Evolutionary conservation across 1,140 invertebrate species (phyloP), one percentile per base, ranked within the genome.

Genomic region (Colletes gigas): DNA sequence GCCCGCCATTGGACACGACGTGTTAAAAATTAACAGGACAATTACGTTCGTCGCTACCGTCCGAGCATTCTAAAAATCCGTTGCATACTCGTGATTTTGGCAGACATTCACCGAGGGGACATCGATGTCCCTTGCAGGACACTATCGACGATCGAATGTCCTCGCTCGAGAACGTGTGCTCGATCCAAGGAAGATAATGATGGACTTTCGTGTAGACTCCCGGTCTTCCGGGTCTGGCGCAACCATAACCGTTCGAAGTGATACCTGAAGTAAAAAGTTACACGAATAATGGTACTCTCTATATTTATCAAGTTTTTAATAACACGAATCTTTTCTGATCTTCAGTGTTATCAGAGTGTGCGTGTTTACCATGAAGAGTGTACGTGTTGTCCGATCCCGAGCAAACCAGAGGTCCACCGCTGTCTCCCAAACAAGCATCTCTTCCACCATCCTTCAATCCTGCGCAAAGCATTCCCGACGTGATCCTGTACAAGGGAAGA

Each of bases 131-230:
- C 81, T 94, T 94, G 89, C 96, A 97, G 4, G 89, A 84, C 0
- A 85, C 83, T n/a, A 83, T 70, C 6, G 79, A 87, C 7, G 91
- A 89, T 39, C 86, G 73, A 19, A 90, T 91, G 73, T 81, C 94
- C 79, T 93, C 91, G 47, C 87, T 90, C 68, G 95, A 95, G 41
- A 70, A 70, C 3, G 94, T 93, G 14, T 94, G 92, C 83, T 96
- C 94, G 44, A 98, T 97, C 96, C 97, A 98, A 54, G 95, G 94
- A 19, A 97, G 91, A 91, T 97, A 97, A 89, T 97, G 95, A 76
- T 96, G 93, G 7, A 98, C 97, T 91, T 97, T 97, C 0, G 97
- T 98, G 93, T 98, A 98, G 63, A 98, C 97, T 3, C 97, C 97
- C 4, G 97, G 97, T 47, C 97, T 93, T 90, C 97, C 96, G 2